Conservation (phyloP, 2,888 invertebrate genomes). For the Tenthredo scrophulariae region DNA sequence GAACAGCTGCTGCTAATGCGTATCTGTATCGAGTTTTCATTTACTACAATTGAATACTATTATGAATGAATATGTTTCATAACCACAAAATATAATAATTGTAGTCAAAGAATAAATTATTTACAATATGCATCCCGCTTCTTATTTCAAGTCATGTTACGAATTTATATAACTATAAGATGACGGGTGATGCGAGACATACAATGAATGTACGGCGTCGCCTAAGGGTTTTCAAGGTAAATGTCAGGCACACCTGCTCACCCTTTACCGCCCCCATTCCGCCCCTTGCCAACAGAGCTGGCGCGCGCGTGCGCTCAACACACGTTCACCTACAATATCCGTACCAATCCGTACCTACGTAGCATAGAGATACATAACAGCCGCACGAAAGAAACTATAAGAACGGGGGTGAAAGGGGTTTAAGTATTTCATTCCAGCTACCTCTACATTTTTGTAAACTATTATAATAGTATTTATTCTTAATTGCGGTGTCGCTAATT, state of each 20-base stretch:
- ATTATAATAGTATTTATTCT: background rate
- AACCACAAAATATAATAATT: background rate
- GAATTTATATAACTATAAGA: slow-evolving; percentile 7
- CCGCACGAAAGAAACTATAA: background rate
- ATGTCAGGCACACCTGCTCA: slow-evolving; percentile 59
- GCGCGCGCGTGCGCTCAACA: slow-evolving; percentile 10
- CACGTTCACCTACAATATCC: background rate
- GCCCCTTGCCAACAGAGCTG: slow-evolving; percentile 30
- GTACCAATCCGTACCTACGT: background rate
- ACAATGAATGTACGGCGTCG: slow-evolving; percentile 16
- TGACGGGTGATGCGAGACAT: background rate
- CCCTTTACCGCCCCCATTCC: slow-evolving; percentile 57
- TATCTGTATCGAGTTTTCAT: background rate
- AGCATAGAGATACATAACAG: background rate
- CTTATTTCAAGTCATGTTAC: background rate
- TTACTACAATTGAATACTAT: background rate
- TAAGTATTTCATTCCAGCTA: background rate
- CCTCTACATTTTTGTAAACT: background rate
- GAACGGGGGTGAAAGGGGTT: background rate
- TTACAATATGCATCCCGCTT: background rate
- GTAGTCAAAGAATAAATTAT: background rate
- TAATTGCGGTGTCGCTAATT: background rate
- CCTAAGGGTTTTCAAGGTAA: slow-evolving; percentile 30
- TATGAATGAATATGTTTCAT: background rate
- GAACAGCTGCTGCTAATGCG: slow-evolving; percentile 5